These are phyloP conservation scores for Sebastolobus alascanus DNA, from an alignment of 2,797 vertebrate species.

Conservation along the genomic window DNA sequence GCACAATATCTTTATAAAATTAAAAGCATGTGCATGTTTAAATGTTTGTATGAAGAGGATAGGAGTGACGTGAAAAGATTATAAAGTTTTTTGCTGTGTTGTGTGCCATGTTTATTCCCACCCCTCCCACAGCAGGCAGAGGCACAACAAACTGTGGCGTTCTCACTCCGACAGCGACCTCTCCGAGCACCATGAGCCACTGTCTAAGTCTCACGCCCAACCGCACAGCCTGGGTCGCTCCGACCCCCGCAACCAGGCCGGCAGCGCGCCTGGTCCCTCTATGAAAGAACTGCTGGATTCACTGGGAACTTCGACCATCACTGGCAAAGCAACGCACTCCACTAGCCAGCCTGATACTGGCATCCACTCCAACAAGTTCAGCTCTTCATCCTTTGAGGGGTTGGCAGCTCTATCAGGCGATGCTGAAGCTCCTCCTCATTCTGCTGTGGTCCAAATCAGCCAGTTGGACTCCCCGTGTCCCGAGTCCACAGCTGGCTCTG, in stretches of 20 bases:
- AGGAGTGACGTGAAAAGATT: not conserved
- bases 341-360: slow-evolving; percentile 61
- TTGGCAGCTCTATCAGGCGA: slow-evolving; percentile 6
- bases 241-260: slow-evolving; percentile 78
- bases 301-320: slow-evolving; percentile 48
- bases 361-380: slow-evolving; percentile 45
- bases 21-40: not conserved
- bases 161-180: slow-evolving; percentile 97
- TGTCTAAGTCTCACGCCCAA: slow-evolving; percentile 77
- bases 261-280: slow-evolving; percentile 82
- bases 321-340: slow-evolving; percentile 55
- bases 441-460: slow-evolving; percentile 36
- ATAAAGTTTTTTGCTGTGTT: not conserved
- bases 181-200: slow-evolving; percentile 92
- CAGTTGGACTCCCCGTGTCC: slow-evolving; percentile 17
- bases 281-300: slow-evolving; percentile 90
- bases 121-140: slow-evolving; percentile 89
- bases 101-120: not conserved
- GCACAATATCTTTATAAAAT: not conserved
- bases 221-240: slow-evolving; percentile 79
- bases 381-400: slow-evolving; percentile 39
- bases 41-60: not conserved
- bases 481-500: slow-evolving; percentile 45
- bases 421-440: slow-evolving; percentile 13
- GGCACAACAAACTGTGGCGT: slow-evolving; percentile 98